Base-by-base conservation (phyloP, 1,140 invertebrate genomes). In the Penaeus japonicus region DNA sequence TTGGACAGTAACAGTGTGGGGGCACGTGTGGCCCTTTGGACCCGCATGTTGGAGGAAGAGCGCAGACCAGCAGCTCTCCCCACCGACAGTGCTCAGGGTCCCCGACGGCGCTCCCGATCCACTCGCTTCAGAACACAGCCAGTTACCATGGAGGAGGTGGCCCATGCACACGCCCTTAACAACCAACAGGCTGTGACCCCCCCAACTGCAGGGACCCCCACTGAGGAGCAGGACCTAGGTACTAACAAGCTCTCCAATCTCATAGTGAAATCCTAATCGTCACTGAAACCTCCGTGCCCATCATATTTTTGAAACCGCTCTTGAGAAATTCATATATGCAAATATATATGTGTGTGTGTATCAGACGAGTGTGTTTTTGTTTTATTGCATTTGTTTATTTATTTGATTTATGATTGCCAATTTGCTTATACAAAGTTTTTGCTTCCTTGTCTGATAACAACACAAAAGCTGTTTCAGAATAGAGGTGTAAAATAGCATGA, bases 141-240 rank as follows among this genome's bases (percentile, higher is more conserved):
- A 1, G 94, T 96, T 91, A 94, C 95, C 91, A 93, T 93, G 91
- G 93, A 95, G 92, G 94, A 96, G 94, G 94, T 96, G 91, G 93
- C 87, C 75, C 82, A 88, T 75, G 86, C 86, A 54, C 86, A 88
- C 75, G 86, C 86, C 70, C 80, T 88, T 55, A 88, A 88, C 80
- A 82, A 39, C 79, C 86, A 88, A 57, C 39, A 39, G 57, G 77
- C 54, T 59, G 62, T 54, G 73, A 81, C 70, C 80, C 62, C 80
- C 86, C 32, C 79, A 75, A 30, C n/a, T 24, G 30, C n/a, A 70
- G 62, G 80, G 62, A 78, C 53, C 81, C 82, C 82, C 62, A n/a
- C 82, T 78, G 73, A 84, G 55, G 70, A 84, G 62, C 81, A 89
- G 82, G 87, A 84, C 57, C 24, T 89, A 89, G 87, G 87, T 89